A percentile compares a stretch with the other conserved stretches of the same genome.
These are phyloP conservation scores for Pterocles gutturalis DNA, from an alignment of 2,113 vertebrate genomes.

Conservation along the genomic window DNA sequence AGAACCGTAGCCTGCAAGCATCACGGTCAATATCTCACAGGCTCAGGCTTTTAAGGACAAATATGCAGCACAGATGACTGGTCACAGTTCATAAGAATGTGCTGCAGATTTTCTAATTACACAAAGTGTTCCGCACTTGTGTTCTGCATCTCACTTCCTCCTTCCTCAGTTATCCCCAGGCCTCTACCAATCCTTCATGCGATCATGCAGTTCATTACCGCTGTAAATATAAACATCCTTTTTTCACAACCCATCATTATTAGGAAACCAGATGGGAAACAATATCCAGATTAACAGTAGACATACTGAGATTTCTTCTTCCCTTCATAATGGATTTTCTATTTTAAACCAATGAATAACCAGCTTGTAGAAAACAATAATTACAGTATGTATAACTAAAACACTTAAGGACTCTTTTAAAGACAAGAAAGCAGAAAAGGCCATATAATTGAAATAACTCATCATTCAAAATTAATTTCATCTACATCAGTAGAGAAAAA, in stretches of 20 bases:
- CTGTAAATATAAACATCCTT: slow-evolving; percentile 11
- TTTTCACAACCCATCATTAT: background rate
- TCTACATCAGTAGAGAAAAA: background rate
- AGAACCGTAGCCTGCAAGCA: background rate
- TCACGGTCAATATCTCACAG: background rate
- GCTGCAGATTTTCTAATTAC: background rate
- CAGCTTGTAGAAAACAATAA: background rate
- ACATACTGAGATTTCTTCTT: background rate
- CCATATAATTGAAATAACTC: background rate
- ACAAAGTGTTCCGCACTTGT: background rate
- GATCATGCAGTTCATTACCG: slow-evolving; percentile 1
- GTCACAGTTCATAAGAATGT: background rate
- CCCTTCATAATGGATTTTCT: background rate
- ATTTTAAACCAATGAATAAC: background rate
- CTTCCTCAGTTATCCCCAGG: background rate
- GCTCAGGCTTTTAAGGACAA: background rate
- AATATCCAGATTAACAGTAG: background rate
- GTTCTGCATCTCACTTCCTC: background rate
- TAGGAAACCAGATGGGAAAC: slow-evolving; percentile 1
- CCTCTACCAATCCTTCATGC: background rate
- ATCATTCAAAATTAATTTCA: slow-evolving; percentile 29
- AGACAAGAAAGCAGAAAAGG: background rate
- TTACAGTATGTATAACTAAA: background rate
- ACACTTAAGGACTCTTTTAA: background rate
- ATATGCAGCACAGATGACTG: background rate